Conservation (phyloP, 2,797 vertebrate genomes). For the Corythornis leucogaster region DNA sequence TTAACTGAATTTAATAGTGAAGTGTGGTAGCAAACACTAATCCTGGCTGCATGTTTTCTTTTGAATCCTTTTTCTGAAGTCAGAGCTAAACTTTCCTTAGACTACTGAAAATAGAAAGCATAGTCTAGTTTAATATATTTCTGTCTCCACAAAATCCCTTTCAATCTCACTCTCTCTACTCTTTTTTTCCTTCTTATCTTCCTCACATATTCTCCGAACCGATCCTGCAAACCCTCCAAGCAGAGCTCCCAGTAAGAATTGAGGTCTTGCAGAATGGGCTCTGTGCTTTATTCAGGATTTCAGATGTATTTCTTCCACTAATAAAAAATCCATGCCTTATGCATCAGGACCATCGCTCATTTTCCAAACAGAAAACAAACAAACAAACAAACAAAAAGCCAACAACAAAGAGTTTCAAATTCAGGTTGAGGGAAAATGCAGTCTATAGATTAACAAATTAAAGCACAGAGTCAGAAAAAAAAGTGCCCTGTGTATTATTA, state of each 20-base stretch:
- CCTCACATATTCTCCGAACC: background rate
- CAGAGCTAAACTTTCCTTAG: constrained; percentile 46
- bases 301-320: constrained; percentile 2
- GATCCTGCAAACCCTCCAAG: constrained; percentile 13
- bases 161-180: constrained; percentile 6
- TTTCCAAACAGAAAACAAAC: background rate
- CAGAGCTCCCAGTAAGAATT: background rate
- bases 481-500: background rate
- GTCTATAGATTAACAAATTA: background rate
- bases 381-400: too few species aligned
- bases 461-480: background rate
- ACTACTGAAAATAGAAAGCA: constrained; percentile 51
- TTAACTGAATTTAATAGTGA: constrained; percentile 48
- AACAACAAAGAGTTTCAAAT: background rate
- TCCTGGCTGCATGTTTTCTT: constrained; percentile 52
- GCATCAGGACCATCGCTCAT: background rate
- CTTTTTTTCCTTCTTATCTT: constrained; percentile 36
- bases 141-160: constrained; percentile 55
- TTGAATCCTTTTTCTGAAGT: constrained; percentile 55
- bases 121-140: constrained; percentile 46
- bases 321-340: background rate
- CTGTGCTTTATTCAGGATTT: constrained; percentile 22
- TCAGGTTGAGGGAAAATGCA: background rate
- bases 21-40: constrained; percentile 54
- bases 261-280: background rate